Percentiles rank a stretch among this genome's conserved stretches.
Conservation (phyloP, 2,113 vertebrate genomes). For the Microcebus griseorufus region DNA sequence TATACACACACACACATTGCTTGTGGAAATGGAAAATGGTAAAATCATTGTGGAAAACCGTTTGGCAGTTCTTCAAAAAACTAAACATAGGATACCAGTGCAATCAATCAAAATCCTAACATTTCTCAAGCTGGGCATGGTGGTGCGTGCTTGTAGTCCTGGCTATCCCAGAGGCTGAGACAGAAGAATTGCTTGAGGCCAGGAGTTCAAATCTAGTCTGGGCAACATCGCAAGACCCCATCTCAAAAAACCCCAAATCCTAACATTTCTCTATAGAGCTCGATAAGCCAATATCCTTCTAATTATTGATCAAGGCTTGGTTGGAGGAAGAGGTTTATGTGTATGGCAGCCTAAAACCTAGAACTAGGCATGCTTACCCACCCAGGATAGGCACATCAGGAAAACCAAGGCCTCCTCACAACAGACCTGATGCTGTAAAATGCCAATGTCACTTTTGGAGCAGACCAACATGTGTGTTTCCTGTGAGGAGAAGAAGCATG, state of each 20-base stretch:
- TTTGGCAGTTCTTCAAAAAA: not conserved
- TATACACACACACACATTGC: not conserved
- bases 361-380: not conserved
- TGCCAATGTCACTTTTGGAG: no score
- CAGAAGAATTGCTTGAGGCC: not conserved
- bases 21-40: not conserved
- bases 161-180: not conserved
- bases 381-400: not conserved
- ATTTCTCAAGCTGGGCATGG: not conserved
- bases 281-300: not conserved
- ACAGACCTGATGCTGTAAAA: not conserved
- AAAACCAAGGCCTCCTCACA: not conserved
- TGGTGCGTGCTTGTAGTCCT: not conserved
- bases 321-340: not conserved
- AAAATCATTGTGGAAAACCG: not conserved
- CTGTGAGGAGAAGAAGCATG: not conserved
- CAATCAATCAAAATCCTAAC: not conserved
- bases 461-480: not conserved
- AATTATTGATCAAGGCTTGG: not conserved
- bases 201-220: not conserved
- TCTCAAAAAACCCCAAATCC: not conserved
- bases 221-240: not conserved
- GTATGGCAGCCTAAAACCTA: not conserved
- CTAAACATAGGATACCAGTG: not conserved
- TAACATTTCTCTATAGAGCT: not conserved